phyloP scores from a whole-genome alignment of 1,140 invertebrate genomes.

The Drosophila tani region DNA sequence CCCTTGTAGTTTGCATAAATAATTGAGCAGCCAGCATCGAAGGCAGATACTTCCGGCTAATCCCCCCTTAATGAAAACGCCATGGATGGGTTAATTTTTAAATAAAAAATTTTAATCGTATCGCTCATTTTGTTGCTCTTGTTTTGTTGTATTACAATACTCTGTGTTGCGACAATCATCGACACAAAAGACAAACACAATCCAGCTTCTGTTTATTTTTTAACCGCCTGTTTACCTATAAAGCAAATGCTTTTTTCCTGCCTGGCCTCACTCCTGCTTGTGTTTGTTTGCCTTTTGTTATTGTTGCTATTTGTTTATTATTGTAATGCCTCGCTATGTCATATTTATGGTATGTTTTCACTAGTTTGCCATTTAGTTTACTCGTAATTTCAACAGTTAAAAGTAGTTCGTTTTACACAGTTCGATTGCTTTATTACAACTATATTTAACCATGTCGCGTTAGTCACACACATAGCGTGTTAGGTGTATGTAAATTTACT shows the following conservation, averaged over 20 bases:
- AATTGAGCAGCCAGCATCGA: slow-evolving; percentile 49
- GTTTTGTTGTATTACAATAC: slow-evolving; percentile 37
- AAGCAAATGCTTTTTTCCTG: slow-evolving; percentile 27
- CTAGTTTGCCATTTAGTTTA: slow-evolving; percentile 53
- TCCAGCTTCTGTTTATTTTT: slow-evolving; percentile 19
- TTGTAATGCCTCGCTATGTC: slow-evolving; percentile 59
- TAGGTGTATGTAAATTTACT: slow-evolving; percentile 19
- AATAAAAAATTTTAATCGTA: slow-evolving; percentile 75
- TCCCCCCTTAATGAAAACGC: slow-evolving; percentile 39
- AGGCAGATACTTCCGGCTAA: slow-evolving; percentile 23
- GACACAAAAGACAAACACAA: slow-evolving; percentile 53
- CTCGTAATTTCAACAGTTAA: slow-evolving; percentile 61
- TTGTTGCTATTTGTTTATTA: slow-evolving; percentile 50
- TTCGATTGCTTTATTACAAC: slow-evolving; percentile 71
- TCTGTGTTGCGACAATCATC: slow-evolving; percentile 27
- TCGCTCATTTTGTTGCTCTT: slow-evolving; percentile 47
- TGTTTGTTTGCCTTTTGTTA: slow-evolving; percentile 20
- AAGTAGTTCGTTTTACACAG: slow-evolving; percentile 67
- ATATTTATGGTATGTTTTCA: slow-evolving; percentile 48
- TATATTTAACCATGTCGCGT: slow-evolving; percentile 50
- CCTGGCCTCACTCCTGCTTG: neutral
- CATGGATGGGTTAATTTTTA: slow-evolving; percentile 44
- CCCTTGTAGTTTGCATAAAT: slow-evolving; percentile 76
- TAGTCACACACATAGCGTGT: slow-evolving; percentile 19
- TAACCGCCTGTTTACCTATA: slow-evolving; percentile 16